Percentiles rank a stretch among this genome's conserved stretches.
These are phyloP conservation scores for Drosophila ficusphila DNA, from an alignment of 1,140 invertebrate genomes.

Conservation along the genomic window DNA sequence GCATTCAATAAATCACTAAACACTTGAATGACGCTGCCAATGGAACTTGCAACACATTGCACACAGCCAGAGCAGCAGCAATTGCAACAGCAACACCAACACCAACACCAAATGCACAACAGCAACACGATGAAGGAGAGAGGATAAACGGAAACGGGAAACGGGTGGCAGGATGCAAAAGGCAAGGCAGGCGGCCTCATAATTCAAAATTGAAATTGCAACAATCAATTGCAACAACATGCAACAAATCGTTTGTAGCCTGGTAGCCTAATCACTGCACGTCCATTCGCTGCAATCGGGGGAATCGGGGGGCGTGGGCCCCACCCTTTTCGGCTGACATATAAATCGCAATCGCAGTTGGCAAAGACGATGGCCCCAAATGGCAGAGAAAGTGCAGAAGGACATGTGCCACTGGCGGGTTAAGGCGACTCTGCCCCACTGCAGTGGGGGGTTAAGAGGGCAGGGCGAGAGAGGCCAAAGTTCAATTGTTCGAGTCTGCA, in stretches of 20 bases:
- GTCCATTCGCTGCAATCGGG: conserved; percentile 29
- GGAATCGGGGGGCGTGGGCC: not conserved
- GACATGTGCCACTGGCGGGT: not conserved
- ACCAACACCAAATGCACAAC: conserved; percentile 5
- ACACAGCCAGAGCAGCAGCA: conserved; percentile 20
- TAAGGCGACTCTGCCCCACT: no score
- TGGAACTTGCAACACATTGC: conserved; percentile 81
- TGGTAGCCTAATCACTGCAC: conserved; percentile 73
- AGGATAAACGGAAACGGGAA: conserved; percentile 30
- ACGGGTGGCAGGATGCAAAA: conserved; percentile 55
- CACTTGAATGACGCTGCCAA: conserved; percentile 82
- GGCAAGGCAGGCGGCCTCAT: conserved; percentile 62
- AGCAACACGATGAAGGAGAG: not conserved
- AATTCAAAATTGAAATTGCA: conserved; percentile 84
- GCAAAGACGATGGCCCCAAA: conserved; percentile 30
- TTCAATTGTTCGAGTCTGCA: conserved; percentile 38
- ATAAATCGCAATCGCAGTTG: conserved; percentile 54
- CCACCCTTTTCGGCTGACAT: conserved; percentile 12
- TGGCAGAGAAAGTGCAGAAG: conserved; percentile 21
- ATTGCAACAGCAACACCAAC: conserved; percentile 20
- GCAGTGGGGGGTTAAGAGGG: conserved; percentile 6
- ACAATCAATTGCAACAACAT: conserved; percentile 84
- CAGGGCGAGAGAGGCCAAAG: not conserved
- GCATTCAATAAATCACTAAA: conserved; percentile 84
- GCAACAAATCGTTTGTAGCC: conserved; percentile 78